Evolutionary conservation across 2,113 vertebrate species (phyloP), one percentile per base, ranked within the genome.

Genomic region (Hippocampus comes): DNA sequence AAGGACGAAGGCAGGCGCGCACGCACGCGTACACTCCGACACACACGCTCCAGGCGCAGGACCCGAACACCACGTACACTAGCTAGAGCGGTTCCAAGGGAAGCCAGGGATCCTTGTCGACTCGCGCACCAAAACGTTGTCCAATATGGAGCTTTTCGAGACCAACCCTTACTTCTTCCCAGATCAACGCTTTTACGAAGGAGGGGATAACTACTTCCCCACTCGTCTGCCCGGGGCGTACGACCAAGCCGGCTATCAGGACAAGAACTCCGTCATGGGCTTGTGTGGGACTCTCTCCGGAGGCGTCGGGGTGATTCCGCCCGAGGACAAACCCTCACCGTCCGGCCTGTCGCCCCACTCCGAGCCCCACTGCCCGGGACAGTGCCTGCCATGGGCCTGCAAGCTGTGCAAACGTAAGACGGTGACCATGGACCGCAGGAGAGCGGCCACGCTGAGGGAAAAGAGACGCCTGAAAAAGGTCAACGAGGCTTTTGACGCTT

Each of bases 341-440:
- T 86, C 93, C 0, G 86, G 91, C 63, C 65, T 94, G 78, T 92
- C 91, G 0, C 92, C 91, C 23, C 86, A 87, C 38, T 89, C 92
- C 0, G 96, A 98, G 73, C 93, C 95, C 65, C 96, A 95, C 69
- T 97, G 96, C 38, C 96, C 96, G 0, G 97, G 97, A 27, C 96
- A 98, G 79, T 99, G 97, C 84, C 89, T 99, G 79, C 96, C 96
- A 0, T 99, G 97, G 97, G 96, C 97, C 1, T 99, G 97, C 80
- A 98, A 98, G 86, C 90, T 95, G 63, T 99, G 97, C 82, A 99
- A 99, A 89, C 87, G 97, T 78, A 98, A 97, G 88, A 95, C 96
- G 0, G 97, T 98, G 57, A 97, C 96, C 30, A 93, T 97, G 82
- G 97, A 99, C 87, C 92, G 97, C 74, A 92, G 97, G 27, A 91